These are phyloP conservation scores for Oreochromis niloticus DNA, from an alignment of 2,113 vertebrate genomes.

Conservation along the genomic window DNA sequence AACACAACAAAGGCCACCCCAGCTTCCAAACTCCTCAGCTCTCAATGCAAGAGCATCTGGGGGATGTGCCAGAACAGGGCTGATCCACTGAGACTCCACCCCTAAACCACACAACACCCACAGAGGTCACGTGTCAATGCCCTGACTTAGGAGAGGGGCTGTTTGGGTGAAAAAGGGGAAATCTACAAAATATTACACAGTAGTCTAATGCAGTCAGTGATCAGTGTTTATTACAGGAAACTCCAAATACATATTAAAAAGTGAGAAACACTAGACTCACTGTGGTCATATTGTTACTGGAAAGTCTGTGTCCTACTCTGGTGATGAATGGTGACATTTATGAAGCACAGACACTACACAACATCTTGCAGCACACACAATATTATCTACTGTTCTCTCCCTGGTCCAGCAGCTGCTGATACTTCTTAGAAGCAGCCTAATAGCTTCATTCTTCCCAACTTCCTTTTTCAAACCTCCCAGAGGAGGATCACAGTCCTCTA, in stretches of 20 bases:
- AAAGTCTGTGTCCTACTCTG: conserved; percentile 44
- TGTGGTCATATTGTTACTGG: neutral
- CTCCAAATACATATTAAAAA: neutral
- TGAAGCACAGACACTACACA: conserved; percentile 14
- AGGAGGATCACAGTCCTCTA: neutral
- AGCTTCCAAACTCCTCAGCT: neutral
- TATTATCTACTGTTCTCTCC: conserved; percentile 49
- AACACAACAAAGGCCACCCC: neutral
- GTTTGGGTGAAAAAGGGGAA: neutral
- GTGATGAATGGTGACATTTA: conserved; percentile 62
- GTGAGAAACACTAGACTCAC: neutral
- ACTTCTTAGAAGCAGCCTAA: neutral
- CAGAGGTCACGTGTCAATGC: neutral
- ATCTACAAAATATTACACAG: neutral
- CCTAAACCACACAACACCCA: neutral
- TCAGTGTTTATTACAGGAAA: neutral
- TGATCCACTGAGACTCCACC: neutral
- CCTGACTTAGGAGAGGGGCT: neutral
- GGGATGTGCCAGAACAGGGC: neutral
- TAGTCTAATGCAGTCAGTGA: neutral
- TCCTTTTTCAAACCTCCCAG: neutral
- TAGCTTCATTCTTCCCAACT: neutral
- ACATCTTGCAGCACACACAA: conserved; percentile 45
- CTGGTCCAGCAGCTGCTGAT: neutral
- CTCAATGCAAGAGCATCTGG: neutral